These are phyloP conservation scores for Cryptotis parvus DNA, from an alignment of 2,113 vertebrate species.

Conservation along the genomic window DNA sequence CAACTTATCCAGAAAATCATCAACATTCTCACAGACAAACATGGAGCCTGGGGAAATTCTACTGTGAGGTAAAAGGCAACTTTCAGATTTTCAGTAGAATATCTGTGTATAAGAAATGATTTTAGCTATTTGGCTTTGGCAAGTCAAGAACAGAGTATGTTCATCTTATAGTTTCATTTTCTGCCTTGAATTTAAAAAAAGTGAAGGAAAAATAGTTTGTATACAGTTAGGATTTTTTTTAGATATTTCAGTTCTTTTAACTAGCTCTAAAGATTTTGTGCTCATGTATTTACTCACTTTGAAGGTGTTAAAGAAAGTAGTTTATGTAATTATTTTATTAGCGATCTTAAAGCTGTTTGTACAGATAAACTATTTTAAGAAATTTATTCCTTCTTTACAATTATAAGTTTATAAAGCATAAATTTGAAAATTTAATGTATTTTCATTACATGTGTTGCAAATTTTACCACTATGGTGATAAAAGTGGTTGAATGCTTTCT, in stretches of 20 bases:
- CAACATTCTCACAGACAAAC: conserved; percentile 97
- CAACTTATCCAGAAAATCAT: conserved; percentile 98
- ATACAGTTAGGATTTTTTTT: background rate
- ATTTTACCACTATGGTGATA: background rate
- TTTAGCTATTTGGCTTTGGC: too few species aligned
- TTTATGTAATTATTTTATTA: conserved; percentile 1
- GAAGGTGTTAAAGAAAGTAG: conserved; percentile 15
- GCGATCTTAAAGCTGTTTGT: background rate
- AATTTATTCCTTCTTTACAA: background rate
- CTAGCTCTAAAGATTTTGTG: conserved; percentile 28
- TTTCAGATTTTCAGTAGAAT: background rate
- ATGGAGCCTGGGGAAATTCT: conserved; percentile 96
- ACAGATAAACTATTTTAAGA: background rate
- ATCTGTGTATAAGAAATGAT: conserved; percentile 14
- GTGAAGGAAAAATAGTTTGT: background rate
- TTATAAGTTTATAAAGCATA: conserved; percentile 28
- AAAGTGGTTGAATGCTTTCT: background rate
- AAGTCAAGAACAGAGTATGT: conserved; percentile 40
- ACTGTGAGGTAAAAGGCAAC: conserved; percentile 89
- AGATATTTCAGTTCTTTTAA: conserved; percentile 9
- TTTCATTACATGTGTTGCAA: conserved; percentile 15
- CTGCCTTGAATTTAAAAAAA: conserved; percentile 37
- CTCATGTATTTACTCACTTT: conserved; percentile 2
- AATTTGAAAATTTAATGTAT: conserved; percentile 36
- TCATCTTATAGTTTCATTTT: conserved; percentile 59